Evolutionary conservation across 2,888 invertebrate genomes (phyloP).

Genomic region (Cephus pygmeus): DNA sequence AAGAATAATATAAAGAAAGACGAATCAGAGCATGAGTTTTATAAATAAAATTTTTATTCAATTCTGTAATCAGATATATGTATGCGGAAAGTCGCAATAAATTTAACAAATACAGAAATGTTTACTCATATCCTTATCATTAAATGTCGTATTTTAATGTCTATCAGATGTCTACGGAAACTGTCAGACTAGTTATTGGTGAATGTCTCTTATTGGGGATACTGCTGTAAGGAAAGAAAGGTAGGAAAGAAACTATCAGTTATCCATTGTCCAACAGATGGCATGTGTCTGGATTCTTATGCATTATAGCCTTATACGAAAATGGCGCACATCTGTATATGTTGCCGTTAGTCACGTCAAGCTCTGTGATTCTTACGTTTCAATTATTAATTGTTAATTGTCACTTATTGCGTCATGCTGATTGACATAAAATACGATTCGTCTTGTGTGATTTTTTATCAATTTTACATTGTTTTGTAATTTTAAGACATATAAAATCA

Average conservation of each 20-base stretch:
- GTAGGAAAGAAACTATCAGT: neutral
- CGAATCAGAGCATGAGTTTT: conserved; percentile 99
- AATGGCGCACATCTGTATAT: neutral
- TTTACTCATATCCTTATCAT: neutral
- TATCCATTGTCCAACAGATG: neutral
- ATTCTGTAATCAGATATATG: neutral
- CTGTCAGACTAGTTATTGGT: neutral
- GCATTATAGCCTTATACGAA: neutral
- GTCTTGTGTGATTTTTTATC: neutral
- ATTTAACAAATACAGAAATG: neutral
- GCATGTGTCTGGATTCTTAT: neutral
- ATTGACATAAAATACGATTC: neutral
- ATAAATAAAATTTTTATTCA: conserved; percentile 79
- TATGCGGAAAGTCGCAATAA: neutral
- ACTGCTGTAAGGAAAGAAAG: too few species aligned
- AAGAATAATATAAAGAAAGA: conserved; percentile 99
- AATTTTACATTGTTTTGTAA: neutral
- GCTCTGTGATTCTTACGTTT: neutral
- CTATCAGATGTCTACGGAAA: neutral
- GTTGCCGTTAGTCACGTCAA: neutral
- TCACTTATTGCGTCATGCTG: neutral
- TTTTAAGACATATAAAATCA: neutral
- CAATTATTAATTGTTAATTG: neutral
- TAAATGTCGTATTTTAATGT: neutral
- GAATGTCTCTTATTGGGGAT: too few species aligned